phyloP scores from a whole-genome alignment of 2,113 vertebrate genomes.

The Alaudala cheleensis region DNA sequence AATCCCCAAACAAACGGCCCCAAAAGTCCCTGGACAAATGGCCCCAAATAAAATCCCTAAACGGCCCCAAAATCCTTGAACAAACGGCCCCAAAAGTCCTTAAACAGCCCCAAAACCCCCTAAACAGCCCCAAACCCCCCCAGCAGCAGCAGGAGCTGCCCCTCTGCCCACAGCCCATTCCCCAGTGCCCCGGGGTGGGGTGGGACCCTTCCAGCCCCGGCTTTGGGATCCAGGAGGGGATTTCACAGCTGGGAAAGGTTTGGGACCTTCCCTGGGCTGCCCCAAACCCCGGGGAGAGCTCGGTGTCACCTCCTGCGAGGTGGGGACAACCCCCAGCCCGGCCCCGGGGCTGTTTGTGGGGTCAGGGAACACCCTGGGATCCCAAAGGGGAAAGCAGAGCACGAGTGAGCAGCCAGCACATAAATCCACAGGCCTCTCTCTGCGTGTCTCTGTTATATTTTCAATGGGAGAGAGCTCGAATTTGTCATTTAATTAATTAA shows the following conservation, averaged over 20 bases:
- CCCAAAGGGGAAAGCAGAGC: background rate
- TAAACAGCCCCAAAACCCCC: slow-evolving; percentile 49
- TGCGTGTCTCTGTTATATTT: slow-evolving; percentile 65
- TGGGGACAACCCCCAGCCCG: background rate
- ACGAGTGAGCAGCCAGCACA: background rate
- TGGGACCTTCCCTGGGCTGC: background rate
- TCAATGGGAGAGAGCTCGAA: slow-evolving; percentile 76
- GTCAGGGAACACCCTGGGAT: background rate
- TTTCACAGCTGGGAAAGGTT: background rate
- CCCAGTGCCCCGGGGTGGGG: too few species aligned
- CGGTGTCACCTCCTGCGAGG: background rate
- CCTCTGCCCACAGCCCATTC: too few species aligned
- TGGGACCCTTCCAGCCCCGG: accelerated
- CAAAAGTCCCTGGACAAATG: too few species aligned
- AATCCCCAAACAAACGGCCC: slow-evolving; percentile 44
- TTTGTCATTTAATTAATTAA: slow-evolving; percentile 84
- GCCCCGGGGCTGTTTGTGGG: too few species aligned
- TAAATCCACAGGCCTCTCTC: slow-evolving; percentile 67
- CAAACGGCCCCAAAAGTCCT: slow-evolving; percentile 4
- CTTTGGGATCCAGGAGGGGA: background rate
- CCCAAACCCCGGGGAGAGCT: background rate
- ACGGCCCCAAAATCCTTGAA: slow-evolving; percentile 5
- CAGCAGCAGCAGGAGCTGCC: slow-evolving; percentile 39
- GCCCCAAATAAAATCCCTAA: too few species aligned
- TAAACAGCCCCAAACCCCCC: slow-evolving; percentile 41